Conservation (phyloP, 2,888 invertebrate species). For the Dryobotodes eremita region DNA sequence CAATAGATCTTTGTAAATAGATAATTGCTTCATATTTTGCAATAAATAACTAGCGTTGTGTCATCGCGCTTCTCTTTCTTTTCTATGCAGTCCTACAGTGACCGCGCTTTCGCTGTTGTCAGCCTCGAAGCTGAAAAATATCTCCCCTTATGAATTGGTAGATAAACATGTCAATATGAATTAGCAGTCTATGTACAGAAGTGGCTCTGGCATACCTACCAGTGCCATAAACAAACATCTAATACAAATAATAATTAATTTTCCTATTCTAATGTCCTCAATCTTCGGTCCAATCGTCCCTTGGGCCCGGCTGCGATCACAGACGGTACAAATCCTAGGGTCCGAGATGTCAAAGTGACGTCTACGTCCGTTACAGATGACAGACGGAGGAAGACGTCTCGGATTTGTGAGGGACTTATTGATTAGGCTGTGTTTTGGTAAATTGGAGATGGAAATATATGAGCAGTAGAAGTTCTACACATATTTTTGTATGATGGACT, state of each 20-base stretch:
- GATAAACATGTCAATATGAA: constrained; percentile 7
- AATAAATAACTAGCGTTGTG: too few relatives aligned
- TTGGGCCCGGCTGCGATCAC: constrained; percentile 46
- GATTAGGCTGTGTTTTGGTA: constrained; percentile 59
- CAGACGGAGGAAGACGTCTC: constrained; percentile 40
- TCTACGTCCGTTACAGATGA: constrained; percentile 47
- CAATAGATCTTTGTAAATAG: too few relatives aligned
- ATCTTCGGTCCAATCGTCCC: constrained; percentile 56
- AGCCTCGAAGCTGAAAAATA: not conserved
- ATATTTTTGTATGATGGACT: not conserved
- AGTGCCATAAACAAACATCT: constrained; percentile 14
- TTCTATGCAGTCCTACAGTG: too few relatives aligned
- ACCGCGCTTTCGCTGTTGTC: too few relatives aligned
- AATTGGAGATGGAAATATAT: constrained; percentile 32
- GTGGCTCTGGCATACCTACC: not conserved
- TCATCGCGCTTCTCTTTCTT: too few relatives aligned
- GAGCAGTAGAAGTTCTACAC: not conserved
- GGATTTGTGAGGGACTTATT: constrained; percentile 54
- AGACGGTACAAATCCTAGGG: constrained; percentile 58
- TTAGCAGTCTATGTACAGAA: too few relatives aligned
- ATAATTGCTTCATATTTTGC: too few relatives aligned
- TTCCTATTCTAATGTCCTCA: constrained; percentile 41
- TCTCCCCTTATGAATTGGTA: too few relatives aligned
- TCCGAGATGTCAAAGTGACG: constrained; percentile 60
- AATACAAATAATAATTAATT: constrained; percentile 51